Base-by-base conservation (phyloP, 2,113 vertebrate species). In the Psophia crepitans region DNA sequence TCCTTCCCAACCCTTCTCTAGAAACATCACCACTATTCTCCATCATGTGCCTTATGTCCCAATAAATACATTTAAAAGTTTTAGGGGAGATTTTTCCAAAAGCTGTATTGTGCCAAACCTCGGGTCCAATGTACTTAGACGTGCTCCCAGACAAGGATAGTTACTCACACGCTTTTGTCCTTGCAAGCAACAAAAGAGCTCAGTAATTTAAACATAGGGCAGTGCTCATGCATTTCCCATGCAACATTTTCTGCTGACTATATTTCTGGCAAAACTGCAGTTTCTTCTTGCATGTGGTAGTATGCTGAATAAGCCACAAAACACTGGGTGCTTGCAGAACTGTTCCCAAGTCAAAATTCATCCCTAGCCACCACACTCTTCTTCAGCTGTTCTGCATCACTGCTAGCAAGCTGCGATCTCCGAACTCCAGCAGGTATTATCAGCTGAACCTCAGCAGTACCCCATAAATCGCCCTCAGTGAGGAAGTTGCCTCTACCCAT, bases 391-490 rank as follows among this genome's bases (percentile, higher is more conserved):
- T 78, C 65, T 49, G 58, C 53, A 87, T 65, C 64, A 60, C 74
- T 58, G 84, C 58, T 51, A 91, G 57, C 76, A 93, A 91, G 41
- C 48, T 70, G 68, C 3, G 4, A 68, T 14, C 91, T 70, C 46
- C 87, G 57, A 81, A 87, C 65, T 96, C 86, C 70, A 90, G 75
- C 58, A 61, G 84, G 30, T 91, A 84, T 75, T 48, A 92, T 43
- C 68, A 81, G 58, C 63, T 82, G 43, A 93, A 94, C 33, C 54
- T 87, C 71, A 57, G 18, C 66, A 80, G 56, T 69, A 69, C 37
- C 32, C 60, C 51, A 89, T 81, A 95, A 95, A 97, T 91, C 65
- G 86, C 87, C 66, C 64, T 89, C 82, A 48, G 32, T 22, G 28
- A 87, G 23, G 43, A 96, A 95, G 71, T 10, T 75, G 69, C 33